A percentile compares a stretch with the other conserved stretches of the same genome.
Evolutionary conservation across 2,888 invertebrate genomes (phyloP).

Genomic region (Epiblema foenella): DNA sequence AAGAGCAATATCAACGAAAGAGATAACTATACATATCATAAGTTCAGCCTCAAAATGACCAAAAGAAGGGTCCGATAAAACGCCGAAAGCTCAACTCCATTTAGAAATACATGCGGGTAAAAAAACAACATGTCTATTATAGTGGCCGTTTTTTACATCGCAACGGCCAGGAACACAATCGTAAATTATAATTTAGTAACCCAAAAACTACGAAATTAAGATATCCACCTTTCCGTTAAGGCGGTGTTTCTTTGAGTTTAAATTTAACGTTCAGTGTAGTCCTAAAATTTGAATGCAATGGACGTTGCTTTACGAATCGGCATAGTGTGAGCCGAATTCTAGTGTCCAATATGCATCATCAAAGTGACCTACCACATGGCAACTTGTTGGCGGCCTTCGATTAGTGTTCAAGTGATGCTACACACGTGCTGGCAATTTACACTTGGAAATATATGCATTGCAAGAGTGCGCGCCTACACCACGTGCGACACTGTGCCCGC

Average conservation of each 20-base stretch:
- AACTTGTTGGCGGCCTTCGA: constrained; percentile 63
- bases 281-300: constrained; percentile 62
- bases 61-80: constrained; percentile 59
- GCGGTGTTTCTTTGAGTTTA: constrained; percentile 73
- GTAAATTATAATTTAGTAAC: constrained; percentile 83
- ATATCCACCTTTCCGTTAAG: constrained; percentile 71
- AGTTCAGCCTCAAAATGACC: constrained; percentile 59
- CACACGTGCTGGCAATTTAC: constrained; percentile 76
- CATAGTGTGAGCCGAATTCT: constrained; percentile 54
- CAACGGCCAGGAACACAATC: constrained; percentile 70
- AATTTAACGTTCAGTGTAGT: constrained; percentile 64
- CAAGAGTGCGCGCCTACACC: constrained; percentile 38
- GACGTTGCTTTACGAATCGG: constrained; percentile 59
- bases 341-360: constrained; percentile 59
- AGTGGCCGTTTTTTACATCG: constrained; percentile 71
- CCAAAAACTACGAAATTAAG: constrained; percentile 77
- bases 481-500: constrained; percentile 34
- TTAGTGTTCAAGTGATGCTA: constrained; percentile 69
- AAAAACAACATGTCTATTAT: constrained; percentile 82
- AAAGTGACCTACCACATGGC: constrained; percentile 75
- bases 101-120: constrained; percentile 75
- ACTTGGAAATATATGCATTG: constrained; percentile 54
- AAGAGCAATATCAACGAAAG: constrained; percentile 56
- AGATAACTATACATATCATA: constrained; percentile 61
- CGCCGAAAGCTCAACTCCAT: constrained; percentile 67